Conservation (phyloP, 2,113 vertebrate genomes). For the Vulpes ferrilata region DNA sequence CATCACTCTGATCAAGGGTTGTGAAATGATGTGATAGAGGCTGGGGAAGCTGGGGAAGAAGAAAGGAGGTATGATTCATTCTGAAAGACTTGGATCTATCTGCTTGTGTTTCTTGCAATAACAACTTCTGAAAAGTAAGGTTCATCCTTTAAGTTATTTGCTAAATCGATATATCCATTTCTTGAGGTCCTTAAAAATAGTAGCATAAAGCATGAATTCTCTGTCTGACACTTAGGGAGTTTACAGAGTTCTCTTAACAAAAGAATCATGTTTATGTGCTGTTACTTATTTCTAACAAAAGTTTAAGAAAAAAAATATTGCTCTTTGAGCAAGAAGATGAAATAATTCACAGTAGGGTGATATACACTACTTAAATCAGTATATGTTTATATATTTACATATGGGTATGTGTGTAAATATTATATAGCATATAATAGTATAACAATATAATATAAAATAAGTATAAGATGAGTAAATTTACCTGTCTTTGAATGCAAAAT, state of each 20-base stretch:
- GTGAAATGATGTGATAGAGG: not conserved
- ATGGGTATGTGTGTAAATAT: not conserved
- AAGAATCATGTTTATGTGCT: not conserved
- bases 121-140: not conserved
- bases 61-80: not conserved
- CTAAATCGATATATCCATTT: not conserved
- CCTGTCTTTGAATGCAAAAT: not conserved
- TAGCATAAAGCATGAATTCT: not conserved
- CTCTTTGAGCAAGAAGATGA: not conserved
- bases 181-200: not conserved
- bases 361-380: not conserved
- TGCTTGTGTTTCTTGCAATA: not conserved
- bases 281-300: constrained; percentile 42
- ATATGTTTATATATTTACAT: not conserved
- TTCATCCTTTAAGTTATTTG: not conserved
- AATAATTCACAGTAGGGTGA: not conserved
- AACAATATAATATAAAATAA: not conserved
- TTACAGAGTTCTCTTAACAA: not conserved
- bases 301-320: constrained; percentile 4
- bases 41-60: not conserved
- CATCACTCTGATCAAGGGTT: not conserved
- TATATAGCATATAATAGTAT: not conserved
- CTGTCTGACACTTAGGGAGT: not conserved
- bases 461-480: not conserved
- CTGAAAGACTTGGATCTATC: not conserved